Base-by-base conservation (phyloP, 37 sponge, comb jelly and placozoan genomes). In the Beroe ovata region DNA sequence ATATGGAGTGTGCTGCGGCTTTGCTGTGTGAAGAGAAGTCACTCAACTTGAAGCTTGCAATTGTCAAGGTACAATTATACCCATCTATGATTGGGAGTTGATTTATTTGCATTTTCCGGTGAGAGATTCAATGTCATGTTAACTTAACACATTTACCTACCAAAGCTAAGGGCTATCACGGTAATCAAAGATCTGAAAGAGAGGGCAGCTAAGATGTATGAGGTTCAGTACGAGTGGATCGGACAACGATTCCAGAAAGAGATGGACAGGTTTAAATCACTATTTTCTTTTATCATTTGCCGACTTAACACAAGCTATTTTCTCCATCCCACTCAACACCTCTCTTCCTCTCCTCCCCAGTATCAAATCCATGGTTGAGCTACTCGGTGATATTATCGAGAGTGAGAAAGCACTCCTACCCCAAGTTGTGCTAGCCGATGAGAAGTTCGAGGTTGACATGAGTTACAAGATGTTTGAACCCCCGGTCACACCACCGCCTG, bases 331-430 rank as follows among this genome's bases (percentile, higher is more conserved):
- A n/a, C n/a, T n/a, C n/a, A n/a, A n/a, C n/a, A n/a, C n/a, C n/a
- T n/a, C n/a, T n/a, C n/a, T n/a, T n/a, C n/a, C n/a, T n/a, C n/a
- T n/a, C 11, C 6, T 22, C 8, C 64, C n/a, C 89, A 94, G 96
- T 91, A 93, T 96, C 35, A 93, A 60, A 54, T 37, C 62, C 18
- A 88, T 96, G 88, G 63, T 84, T 41, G 90, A 91, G 60, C 58
- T 94, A 40, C 66, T 96, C 37, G 72, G 94, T 34, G 91, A 93
- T 41, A 94, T 95, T 18, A 90, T 96, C 21, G 96, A 96, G 64
- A 91, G 92, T 47, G 96, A 96, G 88, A 88, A 92, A 39, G 54
- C 90, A 59, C 88, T 96, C 1, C 69, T 91, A 0, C 64, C 91
- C 38, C 92, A 94, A 38, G 35, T 96, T 0, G 59, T 54, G 0